Evolutionary conservation across 2,888 invertebrate genomes (phyloP).

Genomic region (Cryptocheilus praepositus): DNA sequence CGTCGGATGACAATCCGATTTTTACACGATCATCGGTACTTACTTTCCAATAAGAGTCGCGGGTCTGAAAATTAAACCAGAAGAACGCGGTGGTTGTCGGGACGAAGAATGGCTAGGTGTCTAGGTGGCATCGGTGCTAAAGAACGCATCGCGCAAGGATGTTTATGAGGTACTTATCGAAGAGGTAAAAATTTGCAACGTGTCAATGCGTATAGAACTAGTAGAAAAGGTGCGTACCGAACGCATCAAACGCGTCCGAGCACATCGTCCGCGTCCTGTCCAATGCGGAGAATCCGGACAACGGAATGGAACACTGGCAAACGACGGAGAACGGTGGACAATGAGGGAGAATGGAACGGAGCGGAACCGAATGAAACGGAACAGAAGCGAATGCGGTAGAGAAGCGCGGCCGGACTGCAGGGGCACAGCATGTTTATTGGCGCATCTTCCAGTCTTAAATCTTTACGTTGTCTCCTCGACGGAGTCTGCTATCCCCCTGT

Average conservation of each 20-base stretch:
- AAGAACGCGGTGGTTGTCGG: background rate
- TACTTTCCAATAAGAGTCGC: background rate
- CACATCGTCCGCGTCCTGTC: constrained; percentile 25
- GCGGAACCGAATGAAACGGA: constrained; percentile 59
- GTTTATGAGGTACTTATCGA: background rate
- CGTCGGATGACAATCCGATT: too few species aligned
- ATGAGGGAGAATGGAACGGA: constrained; percentile 47
- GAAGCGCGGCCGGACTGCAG: constrained; percentile 67
- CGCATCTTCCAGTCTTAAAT: constrained; percentile 74
- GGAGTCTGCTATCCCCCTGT: constrained; percentile 60
- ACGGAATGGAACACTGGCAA: constrained; percentile 16
- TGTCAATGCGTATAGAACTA: background rate
- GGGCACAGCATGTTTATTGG: constrained; percentile 74
- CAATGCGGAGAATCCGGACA: constrained; percentile 10
- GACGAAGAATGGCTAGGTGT: background rate
- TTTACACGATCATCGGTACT: background rate
- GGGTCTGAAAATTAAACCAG: background rate
- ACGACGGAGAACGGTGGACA: constrained; percentile 42
- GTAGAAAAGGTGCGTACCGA: constrained; percentile 1
- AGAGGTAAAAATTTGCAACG: background rate
- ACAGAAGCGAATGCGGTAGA: constrained; percentile 66
- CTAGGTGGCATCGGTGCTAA: too few species aligned
- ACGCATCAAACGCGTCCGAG: constrained; percentile 13
- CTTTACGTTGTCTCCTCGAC: constrained; percentile 74
- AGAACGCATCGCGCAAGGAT: too few species aligned